phyloP scores from a whole-genome alignment of 35 echinoderm and acorn worm species.

The Nesometra sesokonis region DNA sequence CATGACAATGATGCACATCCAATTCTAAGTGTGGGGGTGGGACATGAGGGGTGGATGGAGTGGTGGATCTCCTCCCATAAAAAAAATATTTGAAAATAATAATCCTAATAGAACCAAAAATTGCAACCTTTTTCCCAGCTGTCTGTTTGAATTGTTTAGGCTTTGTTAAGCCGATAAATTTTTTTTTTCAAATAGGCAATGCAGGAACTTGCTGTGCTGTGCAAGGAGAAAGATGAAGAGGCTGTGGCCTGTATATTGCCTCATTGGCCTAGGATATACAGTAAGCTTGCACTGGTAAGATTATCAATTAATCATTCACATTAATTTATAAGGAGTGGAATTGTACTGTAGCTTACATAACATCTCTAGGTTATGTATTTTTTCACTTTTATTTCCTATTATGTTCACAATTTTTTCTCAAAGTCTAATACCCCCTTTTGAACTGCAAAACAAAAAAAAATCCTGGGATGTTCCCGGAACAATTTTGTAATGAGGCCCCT shows the following conservation, averaged over 20 bases:
- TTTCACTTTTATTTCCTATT: background rate
- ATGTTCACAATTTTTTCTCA: background rate
- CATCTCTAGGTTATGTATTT: background rate
- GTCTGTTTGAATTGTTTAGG: no score
- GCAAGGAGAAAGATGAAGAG: slow-evolving; percentile 63
- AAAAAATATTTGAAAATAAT: no score
- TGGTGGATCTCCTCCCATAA: no score
- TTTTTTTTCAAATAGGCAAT: slow-evolving; percentile 38
- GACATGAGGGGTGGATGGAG: no score
- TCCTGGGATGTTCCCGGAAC: no score
- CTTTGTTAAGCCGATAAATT: background rate
- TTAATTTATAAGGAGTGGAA: no score
- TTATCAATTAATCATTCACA: background rate
- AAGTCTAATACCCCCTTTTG: background rate
- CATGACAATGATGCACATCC: no score
- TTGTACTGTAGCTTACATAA: background rate
- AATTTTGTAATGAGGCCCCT: no score
- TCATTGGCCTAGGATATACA: slow-evolving; percentile 76
- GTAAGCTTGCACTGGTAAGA: slow-evolving; percentile 62
- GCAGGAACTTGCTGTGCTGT: slow-evolving; percentile 67
- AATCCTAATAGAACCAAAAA: no score
- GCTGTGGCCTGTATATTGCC: slow-evolving; percentile 42
- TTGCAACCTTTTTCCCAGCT: no score
- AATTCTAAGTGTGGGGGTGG: no score
- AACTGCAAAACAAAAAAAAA: no score